Percentiles rank a stretch among this genome's conserved stretches.
Evolutionary conservation across 1,140 invertebrate genomes (phyloP).

Genomic region (Drosophila lowei): DNA sequence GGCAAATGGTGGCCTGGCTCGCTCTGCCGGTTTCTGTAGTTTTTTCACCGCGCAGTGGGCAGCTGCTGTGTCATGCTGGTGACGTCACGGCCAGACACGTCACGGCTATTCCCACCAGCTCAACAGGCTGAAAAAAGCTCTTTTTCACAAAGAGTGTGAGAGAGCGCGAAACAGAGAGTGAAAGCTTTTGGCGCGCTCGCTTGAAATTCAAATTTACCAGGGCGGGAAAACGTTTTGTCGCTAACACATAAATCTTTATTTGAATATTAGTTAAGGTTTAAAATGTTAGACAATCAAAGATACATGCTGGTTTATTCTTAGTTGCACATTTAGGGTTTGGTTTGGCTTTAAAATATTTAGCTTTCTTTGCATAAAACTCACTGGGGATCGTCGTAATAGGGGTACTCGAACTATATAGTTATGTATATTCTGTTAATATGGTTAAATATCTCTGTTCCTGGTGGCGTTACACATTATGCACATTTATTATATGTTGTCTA

Average conservation of each 20-base stretch:
- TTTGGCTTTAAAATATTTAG: conserved; percentile 60
- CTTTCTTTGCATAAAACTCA: conserved; percentile 72
- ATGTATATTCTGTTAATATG: conserved; percentile 39
- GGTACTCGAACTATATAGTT: conserved; percentile 18
- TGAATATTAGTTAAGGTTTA: conserved; percentile 70
- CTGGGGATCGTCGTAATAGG: conserved; percentile 9
- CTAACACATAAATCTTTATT: conserved; percentile 77
- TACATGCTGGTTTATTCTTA: conserved; percentile 61
- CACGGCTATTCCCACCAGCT: too few relatives aligned
- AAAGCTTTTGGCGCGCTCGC: conserved; percentile 11
- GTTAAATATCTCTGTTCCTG: conserved; percentile 28
- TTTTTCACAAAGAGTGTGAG: too few relatives aligned
- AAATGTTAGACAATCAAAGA: conserved; percentile 77
- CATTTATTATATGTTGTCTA: conserved; percentile 1
- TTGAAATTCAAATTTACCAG: neutral
- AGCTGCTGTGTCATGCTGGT: conserved; percentile 38
- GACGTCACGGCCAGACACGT: conserved; percentile 12
- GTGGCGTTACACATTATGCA: conserved; percentile 1
- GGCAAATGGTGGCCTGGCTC: conserved; percentile 47
- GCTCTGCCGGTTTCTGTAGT: conserved; percentile 36
- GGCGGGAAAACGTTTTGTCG: conserved; percentile 3
- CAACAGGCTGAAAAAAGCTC: too few relatives aligned
- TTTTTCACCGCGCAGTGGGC: conserved; percentile 33
- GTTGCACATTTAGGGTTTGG: conserved; percentile 51
- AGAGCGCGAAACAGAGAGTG: neutral